Conservation (phyloP, 2,888 invertebrate genomes). For the Xylocampa areola region DNA sequence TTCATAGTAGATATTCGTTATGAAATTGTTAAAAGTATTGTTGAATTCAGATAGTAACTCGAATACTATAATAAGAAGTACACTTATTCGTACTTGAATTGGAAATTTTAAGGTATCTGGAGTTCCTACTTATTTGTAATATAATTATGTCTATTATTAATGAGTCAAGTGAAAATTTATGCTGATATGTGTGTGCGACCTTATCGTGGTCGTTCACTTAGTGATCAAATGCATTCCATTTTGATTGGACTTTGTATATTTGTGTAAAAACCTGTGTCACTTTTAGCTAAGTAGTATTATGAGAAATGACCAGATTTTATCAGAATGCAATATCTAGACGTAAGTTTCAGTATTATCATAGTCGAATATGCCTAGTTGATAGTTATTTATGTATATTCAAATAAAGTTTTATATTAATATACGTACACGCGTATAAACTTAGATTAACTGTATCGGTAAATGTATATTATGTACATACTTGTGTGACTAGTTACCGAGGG, state of each 20-base stretch:
- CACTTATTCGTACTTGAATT: constrained; percentile 59
- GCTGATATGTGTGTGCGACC: constrained; percentile 29
- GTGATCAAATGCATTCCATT: constrained; percentile 77
- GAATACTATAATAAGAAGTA: constrained; percentile 75
- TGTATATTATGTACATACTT: constrained; percentile 83
- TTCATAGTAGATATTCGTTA: constrained; percentile 59
- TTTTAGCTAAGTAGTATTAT: constrained; percentile 78
- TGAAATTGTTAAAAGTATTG: constrained; percentile 61
- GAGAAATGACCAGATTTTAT: constrained; percentile 88
- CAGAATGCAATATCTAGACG: constrained; percentile 88
- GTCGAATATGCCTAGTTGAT: constrained; percentile 83
- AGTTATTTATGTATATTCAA: constrained; percentile 85
- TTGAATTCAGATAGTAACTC: constrained; percentile 72
- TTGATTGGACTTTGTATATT: constrained; percentile 77
- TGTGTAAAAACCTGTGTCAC: constrained; percentile 80
- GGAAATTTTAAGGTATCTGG: constrained; percentile 76
- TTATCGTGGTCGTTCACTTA: constrained; percentile 24
- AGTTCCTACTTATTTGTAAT: constrained; percentile 84
- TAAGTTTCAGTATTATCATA: constrained; percentile 88
- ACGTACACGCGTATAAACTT: constrained; percentile 61
- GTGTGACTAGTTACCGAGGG: constrained; percentile 65
- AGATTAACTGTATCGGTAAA: constrained; percentile 58
- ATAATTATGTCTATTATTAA: constrained; percentile 61
- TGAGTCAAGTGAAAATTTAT: constrained; percentile 46
- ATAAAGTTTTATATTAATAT: constrained; percentile 78